A percentile compares a stretch with the other conserved stretches of the same genome.
Evolutionary conservation across 2,888 invertebrate species (phyloP).

Genomic region (Biston stratarius): DNA sequence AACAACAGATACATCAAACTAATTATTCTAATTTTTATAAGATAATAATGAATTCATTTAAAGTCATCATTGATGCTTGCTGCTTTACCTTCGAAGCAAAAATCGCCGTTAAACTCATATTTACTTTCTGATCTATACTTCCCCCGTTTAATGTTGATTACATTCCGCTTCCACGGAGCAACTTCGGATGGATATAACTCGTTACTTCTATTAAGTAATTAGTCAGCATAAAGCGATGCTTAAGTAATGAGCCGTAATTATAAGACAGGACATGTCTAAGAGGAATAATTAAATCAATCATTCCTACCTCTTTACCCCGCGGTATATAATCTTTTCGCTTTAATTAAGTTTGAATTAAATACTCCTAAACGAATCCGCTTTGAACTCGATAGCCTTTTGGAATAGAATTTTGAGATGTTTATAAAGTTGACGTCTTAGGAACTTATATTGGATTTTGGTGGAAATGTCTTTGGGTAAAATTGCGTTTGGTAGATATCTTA

Average conservation of each 20-base stretch:
- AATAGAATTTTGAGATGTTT: slow-evolving; percentile 64
- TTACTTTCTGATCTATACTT: slow-evolving; percentile 74
- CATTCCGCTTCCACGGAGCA: slow-evolving; percentile 69
- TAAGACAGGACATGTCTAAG: slow-evolving; percentile 84
- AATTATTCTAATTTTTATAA: no score
- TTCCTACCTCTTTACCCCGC: slow-evolving; percentile 70
- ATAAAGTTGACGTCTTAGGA: slow-evolving; percentile 56
- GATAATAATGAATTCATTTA: no score
- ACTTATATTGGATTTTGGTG: slow-evolving; percentile 63
- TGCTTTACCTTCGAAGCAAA: slow-evolving; percentile 38
- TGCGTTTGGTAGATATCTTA: slow-evolving; percentile 28
- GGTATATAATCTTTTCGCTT: slow-evolving; percentile 83
- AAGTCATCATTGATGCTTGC: slow-evolving; percentile 36
- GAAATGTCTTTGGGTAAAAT: slow-evolving; percentile 38
- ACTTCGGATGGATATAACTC: slow-evolving; percentile 83
- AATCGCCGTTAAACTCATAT: slow-evolving; percentile 60
- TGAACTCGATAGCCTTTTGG: slow-evolving; percentile 70
- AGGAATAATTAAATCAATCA: slow-evolving; percentile 85
- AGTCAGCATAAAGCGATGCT: slow-evolving; percentile 84
- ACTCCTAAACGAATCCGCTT: slow-evolving; percentile 71
- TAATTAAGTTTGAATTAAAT: slow-evolving; percentile 82
- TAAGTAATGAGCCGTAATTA: slow-evolving; percentile 85
- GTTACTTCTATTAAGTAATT: slow-evolving; percentile 86
- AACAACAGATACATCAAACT: no score
- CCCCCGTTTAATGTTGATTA: slow-evolving; percentile 79